A percentile compares a stretch with the other conserved stretches of the same genome.
These are phyloP conservation scores for Eristalis tenax DNA, from an alignment of 2,888 invertebrate genomes.

Conservation along the genomic window DNA sequence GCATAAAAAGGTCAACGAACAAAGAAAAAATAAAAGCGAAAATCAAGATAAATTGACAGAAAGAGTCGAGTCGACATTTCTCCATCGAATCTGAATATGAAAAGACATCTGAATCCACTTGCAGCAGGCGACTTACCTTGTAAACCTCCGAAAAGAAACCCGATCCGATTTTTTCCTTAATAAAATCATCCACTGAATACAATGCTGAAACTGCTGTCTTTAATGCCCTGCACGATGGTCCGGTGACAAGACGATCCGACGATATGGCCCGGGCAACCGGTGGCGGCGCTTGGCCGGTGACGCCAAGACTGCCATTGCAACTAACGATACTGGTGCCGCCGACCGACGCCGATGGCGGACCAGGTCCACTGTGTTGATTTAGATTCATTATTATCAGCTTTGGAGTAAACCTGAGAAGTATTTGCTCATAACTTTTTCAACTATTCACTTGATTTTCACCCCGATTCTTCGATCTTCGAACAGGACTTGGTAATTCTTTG, in stretches of 20 bases:
- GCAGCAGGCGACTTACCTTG: conserved; percentile 88
- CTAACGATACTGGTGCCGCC: conserved; percentile 45
- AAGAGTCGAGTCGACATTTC: neutral
- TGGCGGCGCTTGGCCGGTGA: conserved; percentile 65
- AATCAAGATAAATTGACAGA: neutral
- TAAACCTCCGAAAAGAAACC: conserved; percentile 99
- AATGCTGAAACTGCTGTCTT: conserved; percentile 95
- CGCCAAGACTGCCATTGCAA: conserved; percentile 44
- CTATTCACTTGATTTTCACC: conserved; percentile 22
- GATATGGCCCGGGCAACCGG: conserved; percentile 79
- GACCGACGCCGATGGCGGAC: conserved; percentile 78
- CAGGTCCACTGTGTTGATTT: conserved; percentile 81
- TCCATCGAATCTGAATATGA: neutral
- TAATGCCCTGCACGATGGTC: conserved; percentile 93
- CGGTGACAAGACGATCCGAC: conserved; percentile 84
- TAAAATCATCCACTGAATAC: conserved; percentile 96
- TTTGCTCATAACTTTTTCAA: conserved; percentile 61
- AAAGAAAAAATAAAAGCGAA: neutral
- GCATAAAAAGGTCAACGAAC: neutral
- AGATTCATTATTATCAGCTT: conserved; percentile 81
- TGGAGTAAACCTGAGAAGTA: conserved; percentile 71
- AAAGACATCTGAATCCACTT: neutral
- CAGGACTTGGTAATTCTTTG: neutral
- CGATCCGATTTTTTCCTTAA: conserved; percentile 94
- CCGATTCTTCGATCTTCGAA: neutral